These are phyloP conservation scores for Lacerta viridis DNA, from an alignment of 2,797 vertebrate genomes.

Conservation along the genomic window DNA sequence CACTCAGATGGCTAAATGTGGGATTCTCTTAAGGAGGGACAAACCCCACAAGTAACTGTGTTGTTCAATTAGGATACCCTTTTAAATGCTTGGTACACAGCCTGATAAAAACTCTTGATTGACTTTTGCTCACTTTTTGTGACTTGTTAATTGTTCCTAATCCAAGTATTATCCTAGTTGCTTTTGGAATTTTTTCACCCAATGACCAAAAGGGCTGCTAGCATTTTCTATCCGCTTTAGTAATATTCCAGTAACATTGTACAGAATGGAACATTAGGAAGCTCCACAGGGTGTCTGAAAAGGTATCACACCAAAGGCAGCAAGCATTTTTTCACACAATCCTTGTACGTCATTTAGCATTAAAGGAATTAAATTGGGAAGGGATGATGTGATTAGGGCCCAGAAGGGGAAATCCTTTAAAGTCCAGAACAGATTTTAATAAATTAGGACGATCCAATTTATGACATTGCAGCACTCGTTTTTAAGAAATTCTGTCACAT, in stretches of 20 bases:
- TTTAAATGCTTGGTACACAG: neutral
- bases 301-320: neutral
- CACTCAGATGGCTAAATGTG: neutral
- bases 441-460: slow-evolving; percentile 27
- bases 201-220: neutral
- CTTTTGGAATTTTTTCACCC: neutral
- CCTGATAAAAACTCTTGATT: neutral
- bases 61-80: neutral
- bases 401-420: neutral
- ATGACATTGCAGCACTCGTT: slow-evolving; percentile 21
- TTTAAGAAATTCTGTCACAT: slow-evolving; percentile 35
- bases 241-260: neutral
- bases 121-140: slow-evolving; percentile 1
- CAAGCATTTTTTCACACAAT: slow-evolving; percentile 18
- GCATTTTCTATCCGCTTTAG: slow-evolving; percentile 14
- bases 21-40: neutral
- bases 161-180: neutral
- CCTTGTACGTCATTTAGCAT: neutral
- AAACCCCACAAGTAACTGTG: neutral
- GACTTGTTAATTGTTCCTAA: neutral
- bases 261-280: fast-evolving
- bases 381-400: neutral
- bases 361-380: slow-evolving; percentile 43
- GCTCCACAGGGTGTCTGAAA: slow-evolving; percentile 3
- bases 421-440: slow-evolving; percentile 41